Evolutionary conservation across 2,113 vertebrate genomes (phyloP).

Genomic region (Trematomus loennbergii): DNA sequence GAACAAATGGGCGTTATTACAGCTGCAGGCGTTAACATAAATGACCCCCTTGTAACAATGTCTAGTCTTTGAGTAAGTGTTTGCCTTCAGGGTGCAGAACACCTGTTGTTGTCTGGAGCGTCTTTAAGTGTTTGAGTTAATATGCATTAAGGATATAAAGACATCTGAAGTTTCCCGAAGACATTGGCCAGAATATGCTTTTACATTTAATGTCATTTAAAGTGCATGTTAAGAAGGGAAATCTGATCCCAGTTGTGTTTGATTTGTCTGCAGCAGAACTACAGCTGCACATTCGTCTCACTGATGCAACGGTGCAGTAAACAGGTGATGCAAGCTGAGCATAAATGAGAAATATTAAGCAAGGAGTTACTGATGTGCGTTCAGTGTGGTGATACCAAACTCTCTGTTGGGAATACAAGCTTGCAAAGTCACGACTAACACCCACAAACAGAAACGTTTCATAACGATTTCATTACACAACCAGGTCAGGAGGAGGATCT

Average conservation of each 20-base stretch:
- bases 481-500: background rate
- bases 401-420: slow-evolving; percentile 1
- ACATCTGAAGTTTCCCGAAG: background rate
- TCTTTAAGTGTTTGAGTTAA: background rate
- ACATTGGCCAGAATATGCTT: background rate
- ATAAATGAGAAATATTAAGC: slow-evolving; percentile 75
- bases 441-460: slow-evolving; percentile 13
- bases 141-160: background rate
- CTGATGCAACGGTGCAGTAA: slow-evolving; percentile 78
- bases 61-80: background rate
- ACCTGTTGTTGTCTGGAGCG: background rate
- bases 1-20: background rate
- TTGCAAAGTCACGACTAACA: slow-evolving; percentile 25
- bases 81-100: background rate
- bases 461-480: slow-evolving; percentile 4
- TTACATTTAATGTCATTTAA: background rate
- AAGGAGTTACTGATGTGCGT: slow-evolving; percentile 67
- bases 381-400: background rate
- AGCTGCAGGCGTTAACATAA: background rate
- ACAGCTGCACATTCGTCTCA: slow-evolving; percentile 41
- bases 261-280: slow-evolving; percentile 19
- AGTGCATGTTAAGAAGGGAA: background rate
- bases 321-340: slow-evolving; percentile 82
- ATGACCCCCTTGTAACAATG: background rate
- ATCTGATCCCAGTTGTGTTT: slow-evolving; percentile 26